Conservation (phyloP, 2,888 invertebrate genomes). For the Amblyjoppa proteus region DNA sequence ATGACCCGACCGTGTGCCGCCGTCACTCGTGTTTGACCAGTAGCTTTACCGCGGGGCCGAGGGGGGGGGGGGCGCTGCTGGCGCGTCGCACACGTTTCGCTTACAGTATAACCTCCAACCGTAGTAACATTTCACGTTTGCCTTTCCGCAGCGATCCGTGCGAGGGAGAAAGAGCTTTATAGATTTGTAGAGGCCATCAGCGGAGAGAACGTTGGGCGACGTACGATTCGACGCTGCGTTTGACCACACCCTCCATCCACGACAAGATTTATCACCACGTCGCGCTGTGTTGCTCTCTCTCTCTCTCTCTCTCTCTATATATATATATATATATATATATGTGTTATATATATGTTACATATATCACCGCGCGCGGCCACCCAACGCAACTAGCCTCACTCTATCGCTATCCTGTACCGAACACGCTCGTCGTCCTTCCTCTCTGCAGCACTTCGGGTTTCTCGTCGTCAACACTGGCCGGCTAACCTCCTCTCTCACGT, state of each 20-base stretch:
- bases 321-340: neutral
- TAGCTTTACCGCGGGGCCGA: constrained; percentile 72
- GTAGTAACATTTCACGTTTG: constrained; percentile 58
- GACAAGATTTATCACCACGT: constrained; percentile 82
- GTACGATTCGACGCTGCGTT: constrained; percentile 77
- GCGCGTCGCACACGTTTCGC: constrained; percentile 46
- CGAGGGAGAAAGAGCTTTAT: constrained; percentile 59
- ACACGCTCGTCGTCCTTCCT: constrained; percentile 49
- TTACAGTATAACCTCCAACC: constrained; percentile 11
- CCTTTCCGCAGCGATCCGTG: constrained; percentile 53
- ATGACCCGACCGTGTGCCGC: constrained; percentile 72
- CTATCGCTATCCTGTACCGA: constrained; percentile 28
- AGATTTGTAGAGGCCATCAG: constrained; percentile 51
- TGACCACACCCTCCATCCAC: constrained; percentile 84
- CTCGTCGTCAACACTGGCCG: constrained; percentile 32
- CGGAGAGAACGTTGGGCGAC: constrained; percentile 36
- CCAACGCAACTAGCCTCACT: constrained; percentile 52
- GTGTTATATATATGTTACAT: neutral
- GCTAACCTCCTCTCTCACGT: constrained; percentile 16
- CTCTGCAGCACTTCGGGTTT: constrained; percentile 50
- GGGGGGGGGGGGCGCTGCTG: constrained; percentile 44
- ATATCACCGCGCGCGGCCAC: constrained; percentile 57
- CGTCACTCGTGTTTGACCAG: constrained; percentile 78
- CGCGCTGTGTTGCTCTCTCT: constrained; percentile 64
- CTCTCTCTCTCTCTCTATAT: constrained; percentile 11